Percentiles rank a stretch among this genome's conserved stretches.
phyloP scores from a whole-genome alignment of 1,140 invertebrate species.

The Chironomus striatipennis region DNA sequence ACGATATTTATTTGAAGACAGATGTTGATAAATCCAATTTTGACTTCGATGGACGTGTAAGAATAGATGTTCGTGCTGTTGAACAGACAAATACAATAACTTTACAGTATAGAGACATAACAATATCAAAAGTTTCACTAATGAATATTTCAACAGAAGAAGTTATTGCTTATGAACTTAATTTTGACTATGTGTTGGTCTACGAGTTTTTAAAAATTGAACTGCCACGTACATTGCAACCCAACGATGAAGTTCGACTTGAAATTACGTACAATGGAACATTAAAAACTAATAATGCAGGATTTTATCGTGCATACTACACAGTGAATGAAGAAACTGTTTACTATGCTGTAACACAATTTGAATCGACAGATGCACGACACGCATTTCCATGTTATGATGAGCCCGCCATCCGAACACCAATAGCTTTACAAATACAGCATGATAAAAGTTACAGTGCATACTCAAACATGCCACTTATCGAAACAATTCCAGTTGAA shows the following conservation, averaged over 20 bases:
- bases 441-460: conserved; percentile 18
- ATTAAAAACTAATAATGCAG: background rate
- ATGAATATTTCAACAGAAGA: background rate
- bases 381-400: conserved; percentile 53
- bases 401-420: conserved; percentile 66
- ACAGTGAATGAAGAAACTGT: background rate
- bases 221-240: background rate
- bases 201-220: background rate
- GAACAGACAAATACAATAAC: background rate
- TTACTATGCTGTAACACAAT: background rate
- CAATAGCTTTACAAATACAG: background rate
- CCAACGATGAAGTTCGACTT: background rate
- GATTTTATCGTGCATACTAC: background rate
- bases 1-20: background rate
- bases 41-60: background rate
- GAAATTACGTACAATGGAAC: background rate
- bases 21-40: background rate
- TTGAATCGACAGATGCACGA: background rate
- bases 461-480: background rate
- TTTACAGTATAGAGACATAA: background rate
- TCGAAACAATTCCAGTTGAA: background rate
- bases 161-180: background rate
- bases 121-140: background rate
- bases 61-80: background rate
- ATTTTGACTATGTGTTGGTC: background rate